A percentile compares a stretch with the other conserved stretches of the same genome.
These are phyloP conservation scores for Hybos culiciformis DNA, from an alignment of 2,888 invertebrate genomes.

Conservation along the genomic window DNA sequence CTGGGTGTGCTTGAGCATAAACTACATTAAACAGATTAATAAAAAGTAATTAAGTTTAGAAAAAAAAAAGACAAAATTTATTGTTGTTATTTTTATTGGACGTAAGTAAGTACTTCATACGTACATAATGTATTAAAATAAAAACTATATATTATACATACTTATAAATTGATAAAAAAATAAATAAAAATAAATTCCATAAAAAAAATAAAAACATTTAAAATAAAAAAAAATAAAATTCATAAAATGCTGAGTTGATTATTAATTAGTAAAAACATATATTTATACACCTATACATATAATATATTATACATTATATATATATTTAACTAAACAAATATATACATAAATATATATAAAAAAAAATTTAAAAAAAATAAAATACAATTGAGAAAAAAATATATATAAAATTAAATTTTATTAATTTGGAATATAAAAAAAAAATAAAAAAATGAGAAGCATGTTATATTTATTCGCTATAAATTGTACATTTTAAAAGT, in stretches of 20 bases:
- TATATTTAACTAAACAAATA: background rate
- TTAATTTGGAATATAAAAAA: background rate
- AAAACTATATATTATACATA: background rate
- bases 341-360: background rate
- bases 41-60: no score
- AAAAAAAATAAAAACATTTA: no score
- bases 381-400: background rate
- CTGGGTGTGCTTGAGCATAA: no score
- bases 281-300: background rate
- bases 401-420: background rate
- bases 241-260: background rate
- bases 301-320: background rate
- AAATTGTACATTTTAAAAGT: conserved; percentile 1
- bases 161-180: background rate
- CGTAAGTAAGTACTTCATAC: no score
- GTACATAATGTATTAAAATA: no score
- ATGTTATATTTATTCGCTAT: conserved; percentile 1
- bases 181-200: background rate
- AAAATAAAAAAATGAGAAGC: background rate
- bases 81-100: no score
- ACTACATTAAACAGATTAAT: no score
- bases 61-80: no score
- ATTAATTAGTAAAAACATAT: background rate
- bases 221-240: no score
- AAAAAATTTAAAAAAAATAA: background rate